Evolutionary conservation across 2,888 invertebrate genomes (phyloP), one percentile per base, ranked within the genome.

Genomic region (Pachymerium ferrugineum): DNA sequence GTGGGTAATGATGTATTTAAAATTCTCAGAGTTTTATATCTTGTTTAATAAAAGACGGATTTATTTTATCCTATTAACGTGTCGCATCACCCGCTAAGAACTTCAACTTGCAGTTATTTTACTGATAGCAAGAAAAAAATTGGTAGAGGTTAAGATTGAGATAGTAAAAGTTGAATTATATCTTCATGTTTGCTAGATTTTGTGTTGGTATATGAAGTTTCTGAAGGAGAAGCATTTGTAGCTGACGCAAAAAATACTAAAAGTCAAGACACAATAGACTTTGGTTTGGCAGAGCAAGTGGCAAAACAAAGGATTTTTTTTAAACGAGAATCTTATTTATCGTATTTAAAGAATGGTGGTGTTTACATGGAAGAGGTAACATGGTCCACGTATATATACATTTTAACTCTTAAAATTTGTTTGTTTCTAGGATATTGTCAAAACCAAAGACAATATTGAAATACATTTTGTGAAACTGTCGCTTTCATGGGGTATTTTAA

Each of bases 341-440:
- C 25, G 8, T 54, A 83, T 78, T 79, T 86, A 22, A 77, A 80
- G 22, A 83, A 83, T 76, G 82, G 82, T 22, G 85, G 85, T 1
- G 79, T 86, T 1, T 83, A 85, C 74, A 83, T 83, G 79, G 85
- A 86, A 79, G 84, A 85, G 81, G 85, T 85, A 76, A 78, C 76
- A 62, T 5, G 74, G 28, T 73, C 4, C 38, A 38, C n/a, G 38
- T 16, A 4, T 38, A 22, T 3, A 47, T 16, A 4, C 10, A 47
- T 47, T 8, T 22, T 22, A 16, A 3, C 22, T 47, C 22, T 42
- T 14, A 6, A 3, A 22, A 16, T 47, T 6, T 47, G n/a, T 47
- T 22, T 38, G 3, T 38, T 16, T 14, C 16, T 8, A 38, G 62
- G 62, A 62, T 28, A 62, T 62, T 28, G 62, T 62, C 62, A 62